phyloP scores from a whole-genome alignment of 1,140 invertebrate species.

The Neodiprion fabricii region DNA sequence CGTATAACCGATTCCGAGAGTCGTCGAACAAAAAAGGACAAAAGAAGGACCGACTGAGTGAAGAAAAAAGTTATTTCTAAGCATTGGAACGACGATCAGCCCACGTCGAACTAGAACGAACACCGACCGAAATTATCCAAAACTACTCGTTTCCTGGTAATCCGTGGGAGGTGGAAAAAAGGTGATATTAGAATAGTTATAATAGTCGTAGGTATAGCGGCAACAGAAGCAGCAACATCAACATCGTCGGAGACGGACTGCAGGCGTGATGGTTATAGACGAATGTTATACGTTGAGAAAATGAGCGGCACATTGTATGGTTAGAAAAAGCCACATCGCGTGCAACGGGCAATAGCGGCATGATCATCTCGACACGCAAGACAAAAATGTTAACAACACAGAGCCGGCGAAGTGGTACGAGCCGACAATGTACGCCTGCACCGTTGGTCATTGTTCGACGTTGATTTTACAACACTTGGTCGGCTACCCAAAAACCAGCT shows the following conservation, averaged over 20 bases:
- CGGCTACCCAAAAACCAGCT: background rate
- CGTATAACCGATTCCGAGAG: too few species aligned
- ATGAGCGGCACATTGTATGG: constrained; percentile 1
- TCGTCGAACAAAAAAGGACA: too few species aligned
- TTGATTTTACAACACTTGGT: background rate
- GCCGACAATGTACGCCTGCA: background rate
- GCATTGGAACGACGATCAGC: background rate
- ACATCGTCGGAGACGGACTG: background rate
- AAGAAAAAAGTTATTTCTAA: background rate
- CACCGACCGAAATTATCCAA: background rate
- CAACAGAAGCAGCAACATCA: background rate
- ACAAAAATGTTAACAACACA: constrained; percentile 3
- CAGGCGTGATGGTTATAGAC: background rate
- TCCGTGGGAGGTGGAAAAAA: background rate
- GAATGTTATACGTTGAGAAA: background rate
- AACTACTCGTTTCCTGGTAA: constrained; percentile 3
- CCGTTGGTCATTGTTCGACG: background rate
- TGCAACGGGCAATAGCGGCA: constrained; percentile 1
- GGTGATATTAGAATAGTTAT: constrained; percentile 1
- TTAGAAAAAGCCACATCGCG: constrained; percentile 7
- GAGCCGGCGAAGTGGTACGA: background rate
- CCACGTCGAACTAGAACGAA: background rate
- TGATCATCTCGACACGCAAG: background rate
- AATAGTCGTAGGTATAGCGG: background rate
- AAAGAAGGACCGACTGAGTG: too few species aligned